Evolutionary conservation across 2,113 vertebrate species (phyloP), one percentile per base, ranked within the genome.

Genomic region (Cebidichthys violaceus): DNA sequence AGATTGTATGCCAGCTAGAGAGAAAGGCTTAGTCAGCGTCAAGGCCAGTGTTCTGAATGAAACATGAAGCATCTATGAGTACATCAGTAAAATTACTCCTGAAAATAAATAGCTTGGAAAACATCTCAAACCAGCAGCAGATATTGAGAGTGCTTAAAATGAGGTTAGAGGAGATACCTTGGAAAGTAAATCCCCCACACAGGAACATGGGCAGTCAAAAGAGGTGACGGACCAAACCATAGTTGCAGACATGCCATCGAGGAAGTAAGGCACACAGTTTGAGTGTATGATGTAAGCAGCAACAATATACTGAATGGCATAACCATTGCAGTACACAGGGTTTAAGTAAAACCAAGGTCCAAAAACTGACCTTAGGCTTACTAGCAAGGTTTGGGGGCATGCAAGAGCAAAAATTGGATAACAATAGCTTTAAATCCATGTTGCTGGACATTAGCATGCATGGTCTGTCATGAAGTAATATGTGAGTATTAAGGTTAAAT

Each of bases 31-130:
- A 65, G 11, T 27, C 47, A 52, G 35, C 1, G 5, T 59, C 37
- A 76, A 79, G 45, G 71, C 27, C n/a, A 41, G 9, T 27, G 37
- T 55, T 27, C 54, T 83, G 35, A 76, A 82, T 76, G 62, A 54
- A 64, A 77, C 47, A 79, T 75, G 18, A 79, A 24, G 35, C 43
- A 71, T 78, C 57, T 15, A 70, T 2, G 5, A 83, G 47, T 33
- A 37, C 1, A 41, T 61, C 33, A 54, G 64, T 35, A 55, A 79
- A 77, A 69, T 60, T 47, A 20, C 17, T 69, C 2, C 60, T 83
- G 52, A 75, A 81, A 78, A 71, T 62, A 75, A 85, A 47, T 13
- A 57, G 60, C 67, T 73, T 7, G 43, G 55, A 85, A 5, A 68
- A 37, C 22, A 73, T 54, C 59, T 52, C 13, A 60, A 68, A 67